Percentiles rank a stretch among this genome's conserved stretches.
Evolutionary conservation across 1,140 invertebrate genomes (phyloP).

Genomic region (Drosophila obscura): DNA sequence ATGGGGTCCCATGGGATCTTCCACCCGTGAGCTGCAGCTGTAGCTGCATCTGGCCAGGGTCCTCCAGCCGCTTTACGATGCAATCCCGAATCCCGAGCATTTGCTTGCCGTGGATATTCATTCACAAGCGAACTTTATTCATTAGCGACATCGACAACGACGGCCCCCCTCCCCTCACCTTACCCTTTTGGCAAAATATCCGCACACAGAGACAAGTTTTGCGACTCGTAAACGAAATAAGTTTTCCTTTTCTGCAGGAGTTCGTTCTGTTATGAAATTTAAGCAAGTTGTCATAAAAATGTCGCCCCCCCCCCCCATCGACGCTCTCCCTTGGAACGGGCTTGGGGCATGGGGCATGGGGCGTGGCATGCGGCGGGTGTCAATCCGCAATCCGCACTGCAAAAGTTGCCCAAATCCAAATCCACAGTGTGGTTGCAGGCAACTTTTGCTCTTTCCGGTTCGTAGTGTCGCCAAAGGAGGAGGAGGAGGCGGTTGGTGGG

Average conservation of each 20-base stretch:
- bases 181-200: constrained; percentile 32
- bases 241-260: constrained; percentile 54
- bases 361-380: constrained; percentile 14
- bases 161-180: neutral
- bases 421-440: constrained; percentile 60
- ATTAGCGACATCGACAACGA: constrained; percentile 53
- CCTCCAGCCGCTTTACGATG: constrained; percentile 17
- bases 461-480: constrained; percentile 17
- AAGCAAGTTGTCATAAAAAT: constrained; percentile 82
- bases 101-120: constrained; percentile 38
- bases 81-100: neutral
- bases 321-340: constrained; percentile 16
- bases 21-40: no score
- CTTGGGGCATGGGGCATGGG: neutral
- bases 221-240: constrained; percentile 64
- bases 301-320: constrained; percentile 66
- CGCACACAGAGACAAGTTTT: constrained; percentile 33
- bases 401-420: constrained; percentile 64
- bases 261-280: constrained; percentile 68
- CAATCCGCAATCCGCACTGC: constrained; percentile 51
- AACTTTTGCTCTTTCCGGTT: constrained; percentile 78
- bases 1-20: no score
- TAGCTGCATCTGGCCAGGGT: neutral
- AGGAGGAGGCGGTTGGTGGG: neutral
- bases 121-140: constrained; percentile 66